Evolutionary conservation across 2,113 vertebrate species (phyloP).

Genomic region (Eptesicus fuscus): DNA sequence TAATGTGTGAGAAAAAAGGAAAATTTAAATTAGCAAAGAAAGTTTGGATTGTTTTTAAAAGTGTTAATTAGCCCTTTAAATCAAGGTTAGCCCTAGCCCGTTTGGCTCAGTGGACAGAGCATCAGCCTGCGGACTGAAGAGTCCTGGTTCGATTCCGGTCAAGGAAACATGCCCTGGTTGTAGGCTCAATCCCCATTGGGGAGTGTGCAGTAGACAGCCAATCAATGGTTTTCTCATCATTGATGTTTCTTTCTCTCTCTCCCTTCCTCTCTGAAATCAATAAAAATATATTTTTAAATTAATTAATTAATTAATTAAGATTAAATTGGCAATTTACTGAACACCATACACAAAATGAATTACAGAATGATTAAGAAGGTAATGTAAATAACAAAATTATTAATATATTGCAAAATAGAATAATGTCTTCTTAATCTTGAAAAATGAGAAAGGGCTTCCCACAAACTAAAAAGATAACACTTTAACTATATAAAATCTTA

Average conservation of each 20-base stretch:
- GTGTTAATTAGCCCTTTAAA: not conserved
- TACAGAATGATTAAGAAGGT: not conserved
- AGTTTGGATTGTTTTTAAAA: not conserved
- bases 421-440: not conserved
- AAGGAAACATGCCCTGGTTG: no score
- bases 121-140: no score
- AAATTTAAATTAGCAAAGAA: not conserved
- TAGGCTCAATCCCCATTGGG: no score
- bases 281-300: no score
- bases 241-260: no score
- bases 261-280: no score
- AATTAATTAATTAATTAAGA: not conserved
- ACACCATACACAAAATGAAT: not conserved
- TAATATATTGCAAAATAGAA: not conserved
- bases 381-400: not conserved
- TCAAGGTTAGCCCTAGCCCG: not conserved
- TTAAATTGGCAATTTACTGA: not conserved
- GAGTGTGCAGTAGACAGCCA: no score
- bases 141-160: no score
- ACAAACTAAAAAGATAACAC: not conserved
- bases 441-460: not conserved
- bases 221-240: no score
- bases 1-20: not conserved
- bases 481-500: not conserved
- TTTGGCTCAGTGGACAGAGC: no score